Base-by-base conservation (phyloP, 2,797 vertebrate genomes). In the Mus minutoides region DNA sequence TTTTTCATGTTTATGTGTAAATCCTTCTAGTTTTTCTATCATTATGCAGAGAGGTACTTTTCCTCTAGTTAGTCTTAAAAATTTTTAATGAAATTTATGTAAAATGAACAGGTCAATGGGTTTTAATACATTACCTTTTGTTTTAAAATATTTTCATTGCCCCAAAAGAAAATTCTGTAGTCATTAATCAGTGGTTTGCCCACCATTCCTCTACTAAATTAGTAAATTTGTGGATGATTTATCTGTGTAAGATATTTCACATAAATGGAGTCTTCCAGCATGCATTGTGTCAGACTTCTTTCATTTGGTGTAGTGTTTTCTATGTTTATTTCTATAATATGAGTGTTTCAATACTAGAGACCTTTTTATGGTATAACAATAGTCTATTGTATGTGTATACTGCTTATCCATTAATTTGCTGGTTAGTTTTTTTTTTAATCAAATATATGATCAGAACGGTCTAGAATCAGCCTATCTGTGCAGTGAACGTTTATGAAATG, bases 361-460 rank as follows among this genome's bases (percentile, higher is more conserved):
- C 14, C 26, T 78, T 92, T 86, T 71, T 82, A 46, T 79, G 62
- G 22, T 13, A 64, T 77, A 58, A 34, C 46, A 60, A 29, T 64
- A 85, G 54, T 92, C n/a, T 11, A 4, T 54, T 85, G 17, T 88
- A 17, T n/a, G 0, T 89, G 22, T 91, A 17, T 75, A 79, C 24
- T 37, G 24, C 16, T 21, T 56, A 56, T 73, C 69, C 4, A 56
- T 73, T 71, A 56, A 24, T 86, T 40, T 56, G 21, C 49, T 56
- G 88, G 17, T 87, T 94, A 19, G 43, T 40, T 92, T 19, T 56
- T 54, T 76, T 89, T 83, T 94, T 46, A 56, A 85, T 82, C 92
- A 90, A 88, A 90, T 82, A 60, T 9, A 16, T 67, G 60, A 58
- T 40, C 43, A 73, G 43, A 94, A 71, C 5, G 19, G 86, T 87